These are phyloP conservation scores for Coelopa frigida DNA, from an alignment of 1,140 invertebrate species.

Conservation along the genomic window DNA sequence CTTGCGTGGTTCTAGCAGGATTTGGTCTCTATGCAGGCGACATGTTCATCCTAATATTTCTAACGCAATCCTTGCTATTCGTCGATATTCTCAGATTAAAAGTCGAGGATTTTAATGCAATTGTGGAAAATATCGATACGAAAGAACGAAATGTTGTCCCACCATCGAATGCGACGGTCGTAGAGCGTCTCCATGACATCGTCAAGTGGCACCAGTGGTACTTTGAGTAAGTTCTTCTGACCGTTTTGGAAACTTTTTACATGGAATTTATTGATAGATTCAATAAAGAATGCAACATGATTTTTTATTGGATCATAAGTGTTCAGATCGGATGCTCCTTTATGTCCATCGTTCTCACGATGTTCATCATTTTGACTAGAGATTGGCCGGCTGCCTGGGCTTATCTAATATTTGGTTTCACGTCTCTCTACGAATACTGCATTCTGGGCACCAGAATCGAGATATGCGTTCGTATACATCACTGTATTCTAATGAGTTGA, in stretches of 20 bases:
- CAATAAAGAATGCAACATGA: slow-evolving; percentile 3
- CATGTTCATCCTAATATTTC: slow-evolving; percentile 1
- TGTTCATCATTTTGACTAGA: slow-evolving; percentile 3
- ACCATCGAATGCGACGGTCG: no score
- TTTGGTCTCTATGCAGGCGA: slow-evolving; percentile 8
- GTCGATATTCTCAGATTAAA: slow-evolving; percentile 4
- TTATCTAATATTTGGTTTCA: slow-evolving; percentile 2
- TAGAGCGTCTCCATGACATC: slow-evolving; percentile 3
- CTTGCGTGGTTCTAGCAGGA: not conserved
- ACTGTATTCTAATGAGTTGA: no score
- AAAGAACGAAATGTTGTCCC: no score
- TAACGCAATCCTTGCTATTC: slow-evolving; percentile 5
- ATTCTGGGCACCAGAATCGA: slow-evolving; percentile 8
- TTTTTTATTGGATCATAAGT: slow-evolving; percentile 3
- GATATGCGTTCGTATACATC: not conserved
- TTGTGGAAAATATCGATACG: not conserved
- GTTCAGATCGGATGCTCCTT: not conserved
- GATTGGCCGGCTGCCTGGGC: slow-evolving; percentile 10
- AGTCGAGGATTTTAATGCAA: not conserved
- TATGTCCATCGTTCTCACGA: not conserved
- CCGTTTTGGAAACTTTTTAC: not conserved
- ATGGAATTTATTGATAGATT: no score
- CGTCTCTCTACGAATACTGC: slow-evolving; percentile 7
- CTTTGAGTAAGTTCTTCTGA: slow-evolving; percentile 1
- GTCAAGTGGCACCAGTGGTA: slow-evolving; percentile 6